Conservation (phyloP, 2,888 invertebrate species). For the Athalia cordata region DNA sequence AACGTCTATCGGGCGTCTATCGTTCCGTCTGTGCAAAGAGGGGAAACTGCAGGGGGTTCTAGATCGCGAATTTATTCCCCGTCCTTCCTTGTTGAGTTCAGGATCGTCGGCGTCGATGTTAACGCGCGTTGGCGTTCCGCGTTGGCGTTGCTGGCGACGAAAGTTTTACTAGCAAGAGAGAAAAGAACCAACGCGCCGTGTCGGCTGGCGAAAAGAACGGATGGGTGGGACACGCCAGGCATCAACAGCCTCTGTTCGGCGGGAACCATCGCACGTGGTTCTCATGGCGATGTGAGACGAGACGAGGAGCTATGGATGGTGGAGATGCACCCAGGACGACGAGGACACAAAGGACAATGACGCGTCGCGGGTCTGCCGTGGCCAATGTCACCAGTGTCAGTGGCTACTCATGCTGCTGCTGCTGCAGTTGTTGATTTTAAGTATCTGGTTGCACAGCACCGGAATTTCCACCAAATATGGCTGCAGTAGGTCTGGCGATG, state of each 20-base stretch:
- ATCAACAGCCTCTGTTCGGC: slow-evolving; percentile 52
- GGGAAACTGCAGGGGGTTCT: background rate
- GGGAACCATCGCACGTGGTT: slow-evolving; percentile 65
- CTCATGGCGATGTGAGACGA: slow-evolving; percentile 55
- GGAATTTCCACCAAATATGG: background rate
- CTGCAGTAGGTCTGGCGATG: slow-evolving; percentile 18
- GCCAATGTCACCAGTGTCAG: slow-evolving; percentile 22
- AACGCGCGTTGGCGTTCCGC: slow-evolving; percentile 25
- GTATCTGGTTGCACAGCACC: background rate
- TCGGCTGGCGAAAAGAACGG: background rate
- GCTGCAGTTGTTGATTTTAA: background rate
- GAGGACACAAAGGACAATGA: slow-evolving; percentile 22
- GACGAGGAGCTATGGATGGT: background rate
- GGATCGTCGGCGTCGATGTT: slow-evolving; percentile 9
- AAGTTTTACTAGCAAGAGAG: too few species aligned
- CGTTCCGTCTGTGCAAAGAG: background rate
- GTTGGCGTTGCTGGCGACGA: slow-evolving; percentile 24
- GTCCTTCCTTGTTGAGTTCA: background rate
- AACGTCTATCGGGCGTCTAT: slow-evolving; percentile 16
- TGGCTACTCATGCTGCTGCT: background rate
- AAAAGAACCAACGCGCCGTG: background rate
- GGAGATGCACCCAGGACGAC: background rate
- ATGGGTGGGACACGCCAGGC: background rate
- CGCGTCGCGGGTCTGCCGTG: background rate
- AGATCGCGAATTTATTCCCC: slow-evolving; percentile 27